Conservation (phyloP, 2,797 vertebrate species). For the Bucorvus abyssinicus region DNA sequence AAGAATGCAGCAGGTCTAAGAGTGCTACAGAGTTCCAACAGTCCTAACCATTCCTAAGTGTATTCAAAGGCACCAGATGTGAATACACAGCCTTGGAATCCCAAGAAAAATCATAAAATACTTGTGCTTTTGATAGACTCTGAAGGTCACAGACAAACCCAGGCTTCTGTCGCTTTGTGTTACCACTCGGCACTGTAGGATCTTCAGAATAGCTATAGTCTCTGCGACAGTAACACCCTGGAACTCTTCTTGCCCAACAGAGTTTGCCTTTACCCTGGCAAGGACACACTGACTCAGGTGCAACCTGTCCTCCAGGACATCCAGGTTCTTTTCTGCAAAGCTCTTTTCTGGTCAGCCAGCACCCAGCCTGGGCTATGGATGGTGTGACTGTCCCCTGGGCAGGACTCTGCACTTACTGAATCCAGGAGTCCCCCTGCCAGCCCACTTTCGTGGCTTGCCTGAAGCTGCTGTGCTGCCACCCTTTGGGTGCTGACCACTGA, state of each 20-base stretch:
- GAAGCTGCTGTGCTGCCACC: neutral
- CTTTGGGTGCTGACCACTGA: too few relatives aligned
- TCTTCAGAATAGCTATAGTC: neutral
- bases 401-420: neutral
- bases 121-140: neutral
- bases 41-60: neutral
- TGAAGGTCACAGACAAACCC: neutral
- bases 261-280: neutral
- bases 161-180: neutral
- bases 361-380: neutral
- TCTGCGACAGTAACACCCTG: neutral
- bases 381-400: neutral
- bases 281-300: neutral
- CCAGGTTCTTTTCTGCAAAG: neutral
- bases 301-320: too few relatives aligned
- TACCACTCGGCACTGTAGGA: neutral
- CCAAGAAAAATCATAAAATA: neutral
- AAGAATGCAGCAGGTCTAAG: neutral
- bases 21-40: neutral
- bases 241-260: rapidly evolving
- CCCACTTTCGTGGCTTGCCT: neutral
- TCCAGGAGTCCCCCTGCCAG: neutral
- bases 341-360: neutral
- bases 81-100: neutral
- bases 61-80: neutral